Evolutionary conservation across 2,797 vertebrate species (phyloP), one percentile per base, ranked within the genome.

Genomic region (Microctenopoma lineatum): DNA sequence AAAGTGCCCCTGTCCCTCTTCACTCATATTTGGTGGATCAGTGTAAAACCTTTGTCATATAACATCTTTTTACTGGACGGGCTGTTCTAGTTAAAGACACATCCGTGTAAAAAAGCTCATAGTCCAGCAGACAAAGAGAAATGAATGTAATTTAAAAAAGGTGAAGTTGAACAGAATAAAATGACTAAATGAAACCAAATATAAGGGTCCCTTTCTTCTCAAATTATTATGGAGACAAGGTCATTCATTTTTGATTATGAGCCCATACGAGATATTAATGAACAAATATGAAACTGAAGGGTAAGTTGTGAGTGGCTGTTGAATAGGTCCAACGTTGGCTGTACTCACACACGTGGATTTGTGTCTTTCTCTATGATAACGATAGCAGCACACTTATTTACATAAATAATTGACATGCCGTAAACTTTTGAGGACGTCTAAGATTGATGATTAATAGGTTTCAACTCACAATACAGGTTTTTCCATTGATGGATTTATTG

Each of bases 21-120:
- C 25, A 45, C 39, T 54, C 41, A 47, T 55, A 71, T 79, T 63
- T 61, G 36, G 7, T 15, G 25, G 11, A 42, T 25, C 25, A 58
- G 56, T 64, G 27, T 66, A 47, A 73, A 66, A 59, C 18, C 0
- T 72, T 29, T 63, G 27, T 54, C 51, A 42, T 10, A 27, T 12
- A 32, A 46, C 42, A 16, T 66, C 3, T 25, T 46, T 39, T 59
- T 11, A 10, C 16, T 52, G 2, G 25, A 39, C 11, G 15, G 15
- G n/a, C 55, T 18, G 60, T 38, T 57, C 50, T 62, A 52, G 58
- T 76, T 73, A 67, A 83, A 75, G 52, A 62, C 38, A 13, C 36
- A 46, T 71, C 63, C 69, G 56, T 72, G 53, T 67, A 77, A 71
- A 80, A 73, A 56, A 59, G 25, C 13, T 9, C 14, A 44, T n/a